Evolutionary conservation across 2,888 invertebrate species (phyloP), one percentile per base, ranked within the genome.

Genomic region (Eulithis testata): DNA sequence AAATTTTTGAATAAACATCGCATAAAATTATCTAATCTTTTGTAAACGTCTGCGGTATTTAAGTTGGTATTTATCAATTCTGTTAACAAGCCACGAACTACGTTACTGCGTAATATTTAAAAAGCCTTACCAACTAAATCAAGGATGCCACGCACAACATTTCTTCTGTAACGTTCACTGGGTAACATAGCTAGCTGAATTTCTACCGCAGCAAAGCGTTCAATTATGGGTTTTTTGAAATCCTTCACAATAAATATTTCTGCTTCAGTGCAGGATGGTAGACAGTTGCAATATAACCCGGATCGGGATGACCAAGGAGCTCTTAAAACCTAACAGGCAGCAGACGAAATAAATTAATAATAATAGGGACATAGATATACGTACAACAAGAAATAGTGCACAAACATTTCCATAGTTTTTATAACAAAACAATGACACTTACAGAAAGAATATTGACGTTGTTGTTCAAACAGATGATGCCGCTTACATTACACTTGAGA

Each of bases 241-340:
- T 95, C 94, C 70, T 94, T 94, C 9, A 95, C 94, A 1, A 95
- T 92, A 0, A 95, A 91, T 72, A 96, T 94, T 79, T 96, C 96
- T 14, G 95, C 95, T 86, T 96, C 96, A 0, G 95, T 95, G 76
- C 96, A 96, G 0, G 96, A 96, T 0, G 96, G 96, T 58, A 96
- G 82, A 74, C 96, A 96, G 76, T 95, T 94, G 75, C 96, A 96
- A 51, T 94, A 94, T 9, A 96, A 82, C 0, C 96, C 96, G 7
- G 90, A 88, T 6, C 95, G 94, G 0, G 83, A 77, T 8, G 93
- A 92, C 93, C 93, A 93, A 36, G 83, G 79, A 0, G 92, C 92
- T 84, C 86, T 90, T 11, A 93, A 74, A 12, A 90, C 88, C 92
- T 92, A 58, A 4, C 27, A 55, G 44, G n/a, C 27, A 12, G 31